A percentile compares a stretch with the other conserved stretches of the same genome.
Evolutionary conservation across 1,140 invertebrate genomes (phyloP).

Genomic region (Berghia stephanieae): DNA sequence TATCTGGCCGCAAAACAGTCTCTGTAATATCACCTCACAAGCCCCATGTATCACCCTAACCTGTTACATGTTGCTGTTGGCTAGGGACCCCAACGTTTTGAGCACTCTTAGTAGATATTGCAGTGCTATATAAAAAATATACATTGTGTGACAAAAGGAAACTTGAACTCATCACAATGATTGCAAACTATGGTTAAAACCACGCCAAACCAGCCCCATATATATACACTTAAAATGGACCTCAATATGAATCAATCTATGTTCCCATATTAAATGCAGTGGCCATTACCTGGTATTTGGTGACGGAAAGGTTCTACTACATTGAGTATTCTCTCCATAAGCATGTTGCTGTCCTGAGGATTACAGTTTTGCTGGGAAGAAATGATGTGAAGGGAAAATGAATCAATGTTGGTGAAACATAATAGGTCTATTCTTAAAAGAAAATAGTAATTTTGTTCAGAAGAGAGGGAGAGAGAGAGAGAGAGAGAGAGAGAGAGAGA

Average conservation of each 20-base stretch:
- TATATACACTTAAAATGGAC: not conserved
- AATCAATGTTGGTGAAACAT: not conserved
- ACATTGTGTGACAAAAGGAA: too few species aligned
- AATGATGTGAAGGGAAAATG: not conserved
- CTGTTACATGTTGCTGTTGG: too few species aligned
- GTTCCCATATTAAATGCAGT: not conserved
- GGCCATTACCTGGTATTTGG: slow-evolving; percentile 28
- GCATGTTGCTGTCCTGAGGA: slow-evolving; percentile 30
- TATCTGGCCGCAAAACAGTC: too few species aligned
- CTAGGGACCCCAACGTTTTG: too few species aligned
- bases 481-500: not conserved
- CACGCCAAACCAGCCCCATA: not conserved
- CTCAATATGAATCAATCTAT: not conserved
- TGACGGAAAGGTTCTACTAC: slow-evolving; percentile 27
- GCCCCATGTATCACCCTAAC: too few species aligned
- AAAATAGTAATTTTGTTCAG: not conserved
- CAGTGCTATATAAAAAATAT: too few species aligned
- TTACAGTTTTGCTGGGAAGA: slow-evolving; percentile 28
- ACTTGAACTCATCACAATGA: too few species aligned
- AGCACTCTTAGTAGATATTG: too few species aligned
- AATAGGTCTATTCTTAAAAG: not conserved
- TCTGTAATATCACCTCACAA: too few species aligned
- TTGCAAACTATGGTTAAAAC: too few species aligned
- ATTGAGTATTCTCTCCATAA: slow-evolving; percentile 28
- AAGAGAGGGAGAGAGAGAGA: not conserved